These are phyloP conservation scores for Xestia c-nigrum DNA, from an alignment of 2,888 invertebrate species.

Conservation along the genomic window DNA sequence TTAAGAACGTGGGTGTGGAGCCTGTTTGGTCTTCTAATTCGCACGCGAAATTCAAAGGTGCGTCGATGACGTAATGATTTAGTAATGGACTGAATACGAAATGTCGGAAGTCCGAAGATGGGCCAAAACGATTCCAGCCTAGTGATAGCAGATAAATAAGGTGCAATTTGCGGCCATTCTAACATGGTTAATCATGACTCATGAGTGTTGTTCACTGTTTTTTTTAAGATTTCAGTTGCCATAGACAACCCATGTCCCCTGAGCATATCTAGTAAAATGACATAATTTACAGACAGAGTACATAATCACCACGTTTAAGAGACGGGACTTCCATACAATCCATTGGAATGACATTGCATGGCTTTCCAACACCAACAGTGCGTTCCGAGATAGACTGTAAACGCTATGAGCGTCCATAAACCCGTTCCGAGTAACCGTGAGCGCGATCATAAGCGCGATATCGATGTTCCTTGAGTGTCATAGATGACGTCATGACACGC, in stretches of 20 bases:
- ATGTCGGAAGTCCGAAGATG: neutral
- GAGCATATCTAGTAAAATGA: neutral
- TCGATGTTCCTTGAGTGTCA: too few species aligned
- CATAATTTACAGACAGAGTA: too few species aligned
- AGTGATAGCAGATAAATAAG: neutral
- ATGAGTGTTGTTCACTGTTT: neutral
- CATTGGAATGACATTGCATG: too few species aligned
- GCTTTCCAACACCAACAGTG: too few species aligned
- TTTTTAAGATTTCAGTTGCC: neutral
- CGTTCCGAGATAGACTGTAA: too few species aligned
- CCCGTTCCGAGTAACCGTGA: too few species aligned
- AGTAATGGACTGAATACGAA: neutral
- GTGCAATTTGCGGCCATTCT: neutral
- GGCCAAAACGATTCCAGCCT: neutral
- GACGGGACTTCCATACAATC: too few species aligned
- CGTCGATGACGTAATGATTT: conserved; percentile 40
- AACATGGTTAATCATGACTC: neutral
- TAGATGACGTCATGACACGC: too few species aligned
- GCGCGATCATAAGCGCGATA: too few species aligned
- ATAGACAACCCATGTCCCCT: neutral
- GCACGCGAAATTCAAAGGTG: conserved; percentile 38
- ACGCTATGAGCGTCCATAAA: too few species aligned
- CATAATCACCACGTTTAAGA: too few species aligned
- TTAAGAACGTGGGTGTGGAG: conserved; percentile 33
- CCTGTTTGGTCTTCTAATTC: conserved; percentile 40